phyloP scores from a whole-genome alignment of 2,113 vertebrate genomes.

The Syngnathus floridae region DNA sequence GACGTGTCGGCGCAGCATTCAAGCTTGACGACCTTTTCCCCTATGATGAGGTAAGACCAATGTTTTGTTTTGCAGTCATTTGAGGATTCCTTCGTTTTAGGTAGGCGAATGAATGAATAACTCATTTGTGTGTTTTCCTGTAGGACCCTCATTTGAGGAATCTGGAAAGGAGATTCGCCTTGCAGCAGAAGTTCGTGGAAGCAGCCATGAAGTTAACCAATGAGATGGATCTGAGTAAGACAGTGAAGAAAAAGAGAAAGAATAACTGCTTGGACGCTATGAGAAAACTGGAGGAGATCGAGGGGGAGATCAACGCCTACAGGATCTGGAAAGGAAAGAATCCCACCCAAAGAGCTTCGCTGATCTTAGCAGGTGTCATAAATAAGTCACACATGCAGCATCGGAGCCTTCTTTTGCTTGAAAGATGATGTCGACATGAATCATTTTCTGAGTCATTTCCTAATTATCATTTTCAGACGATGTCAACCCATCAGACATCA shows the following conservation, averaged over 20 bases:
- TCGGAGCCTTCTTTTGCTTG: neutral
- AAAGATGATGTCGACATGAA: too few species aligned
- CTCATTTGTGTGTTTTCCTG: slow-evolving; percentile 10
- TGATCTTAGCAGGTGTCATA: slow-evolving; percentile 75
- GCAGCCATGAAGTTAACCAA: slow-evolving; percentile 84
- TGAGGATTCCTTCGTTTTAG: neutral
- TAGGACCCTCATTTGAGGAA: slow-evolving; percentile 87
- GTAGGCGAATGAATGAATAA: neutral
- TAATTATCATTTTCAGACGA: slow-evolving; percentile 77
- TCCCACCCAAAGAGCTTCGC: slow-evolving; percentile 80
- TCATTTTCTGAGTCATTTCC: slow-evolving; percentile 7
- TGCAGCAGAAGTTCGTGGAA: slow-evolving; percentile 93
- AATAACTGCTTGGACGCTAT: slow-evolving; percentile 80
- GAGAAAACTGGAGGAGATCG: slow-evolving; percentile 84
- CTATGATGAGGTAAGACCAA: slow-evolving; percentile 75
- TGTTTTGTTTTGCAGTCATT: neutral
- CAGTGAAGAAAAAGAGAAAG: slow-evolving; percentile 87
- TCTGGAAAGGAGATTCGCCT: slow-evolving; percentile 85
- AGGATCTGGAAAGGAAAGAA: slow-evolving; percentile 81
- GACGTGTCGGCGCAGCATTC: slow-evolving; percentile 83
- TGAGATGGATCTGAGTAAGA: slow-evolving; percentile 86
- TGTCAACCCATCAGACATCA: slow-evolving; percentile 81
- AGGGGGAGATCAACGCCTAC: slow-evolving; percentile 85
- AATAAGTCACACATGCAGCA: neutral
- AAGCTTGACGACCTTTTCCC: slow-evolving; percentile 86